Conservation (phyloP, 1,140 invertebrate species). For the Heterodera carotae region DNA sequence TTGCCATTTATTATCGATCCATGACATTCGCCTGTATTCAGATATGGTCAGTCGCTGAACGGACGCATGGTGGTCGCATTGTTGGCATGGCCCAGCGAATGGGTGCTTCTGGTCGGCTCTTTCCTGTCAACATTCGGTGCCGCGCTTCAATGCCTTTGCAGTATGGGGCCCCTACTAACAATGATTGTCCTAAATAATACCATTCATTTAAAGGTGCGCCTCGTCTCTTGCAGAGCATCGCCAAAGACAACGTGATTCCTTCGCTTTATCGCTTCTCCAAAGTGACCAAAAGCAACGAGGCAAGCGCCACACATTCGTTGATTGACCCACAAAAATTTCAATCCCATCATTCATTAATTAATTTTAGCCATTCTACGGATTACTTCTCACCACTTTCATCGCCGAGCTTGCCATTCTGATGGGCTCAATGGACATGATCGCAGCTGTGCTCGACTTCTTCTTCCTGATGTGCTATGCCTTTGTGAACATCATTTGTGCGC, state of each 20-base stretch:
- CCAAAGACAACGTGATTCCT: conserved; percentile 79
- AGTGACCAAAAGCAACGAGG: conserved; percentile 85
- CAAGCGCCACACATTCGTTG: neutral
- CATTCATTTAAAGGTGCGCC: no score
- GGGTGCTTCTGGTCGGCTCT: conserved; percentile 95
- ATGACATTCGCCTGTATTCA: neutral
- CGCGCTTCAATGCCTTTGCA: conserved; percentile 84
- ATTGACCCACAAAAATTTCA: neutral
- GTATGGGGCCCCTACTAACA: conserved; percentile 13
- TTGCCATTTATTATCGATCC: no score
- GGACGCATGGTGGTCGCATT: conserved; percentile 65
- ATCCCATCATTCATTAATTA: neutral
- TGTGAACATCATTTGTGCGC: conserved; percentile 94
- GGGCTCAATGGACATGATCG: conserved; percentile 64
- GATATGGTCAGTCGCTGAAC: conserved; percentile 50
- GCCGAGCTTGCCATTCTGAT: conserved; percentile 68
- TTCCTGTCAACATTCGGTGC: conserved; percentile 96
- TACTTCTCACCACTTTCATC: conserved; percentile 85
- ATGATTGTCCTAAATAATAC: conserved; percentile 30
- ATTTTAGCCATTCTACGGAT: conserved; percentile 75
- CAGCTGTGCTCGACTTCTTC: conserved; percentile 71
- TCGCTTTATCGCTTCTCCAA: conserved; percentile 88
- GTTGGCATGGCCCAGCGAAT: conserved; percentile 74
- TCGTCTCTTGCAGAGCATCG: conserved; percentile 67
- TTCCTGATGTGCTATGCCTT: conserved; percentile 99